Base-by-base conservation (phyloP, 2,113 vertebrate genomes). In the Heloderma charlesbogerti region DNA sequence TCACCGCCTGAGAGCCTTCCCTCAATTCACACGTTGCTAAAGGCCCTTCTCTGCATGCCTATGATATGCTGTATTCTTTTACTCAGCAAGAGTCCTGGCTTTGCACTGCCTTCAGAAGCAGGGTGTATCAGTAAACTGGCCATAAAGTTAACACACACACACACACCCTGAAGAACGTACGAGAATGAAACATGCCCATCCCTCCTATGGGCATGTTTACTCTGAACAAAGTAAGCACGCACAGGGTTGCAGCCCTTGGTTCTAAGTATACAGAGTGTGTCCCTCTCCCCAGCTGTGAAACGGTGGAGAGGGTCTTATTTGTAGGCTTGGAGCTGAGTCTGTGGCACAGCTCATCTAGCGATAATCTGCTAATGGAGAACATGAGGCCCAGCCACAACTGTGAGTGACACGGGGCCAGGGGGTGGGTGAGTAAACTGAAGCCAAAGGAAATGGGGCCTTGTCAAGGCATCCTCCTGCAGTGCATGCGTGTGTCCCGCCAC, bases 291-390 rank as follows among this genome's bases (percentile, higher is more conserved):
- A 29, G 34, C 31, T 48, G 43, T 45, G 29, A 51, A 67, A 60
- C 18, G 25, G 25, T 3, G 45, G 13, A n/a, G 29, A 37, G 29
- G 18, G 16, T 51, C 79, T 40, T 40, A 57, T 31, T 29, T 18
- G 27, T 27, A 45, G 27, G 37, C 80, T 74, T 60, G 78, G 88
- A 72, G 80, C 69, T 2, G 16, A 74, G 5, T 83, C 37, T 22
- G 6, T 43, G 29, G 48, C 15, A 15, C 13, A 8, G 51, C 67
- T 84, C 15, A 3, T 37, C 40, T 12, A 60, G 80, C 16, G 31
- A 74, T 84, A 83, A 84, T 90, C 81, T 67, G 81, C 75, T 90
- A 86, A 86, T 40, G 63, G 74, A 40, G 43, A 67, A 60, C 54
- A 6, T 29, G 60, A 86, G 60, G 60, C n/a, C 63, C 60, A 79